Conservation (phyloP, 2,797 vertebrate species). For the Helarctos malayanus region DNA sequence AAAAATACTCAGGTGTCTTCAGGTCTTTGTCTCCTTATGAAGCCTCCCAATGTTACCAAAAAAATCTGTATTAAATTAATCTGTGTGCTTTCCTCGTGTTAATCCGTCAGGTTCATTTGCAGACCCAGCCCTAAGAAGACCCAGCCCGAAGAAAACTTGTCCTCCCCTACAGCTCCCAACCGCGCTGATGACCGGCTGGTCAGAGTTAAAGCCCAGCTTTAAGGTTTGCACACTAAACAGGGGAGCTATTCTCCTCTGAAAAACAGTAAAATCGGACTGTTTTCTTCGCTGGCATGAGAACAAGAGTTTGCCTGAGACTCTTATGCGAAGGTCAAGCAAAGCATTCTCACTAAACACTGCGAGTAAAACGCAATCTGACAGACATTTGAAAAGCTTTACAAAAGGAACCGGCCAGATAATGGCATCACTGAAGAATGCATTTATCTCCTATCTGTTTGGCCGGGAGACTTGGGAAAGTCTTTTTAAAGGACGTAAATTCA, state of each 20-base stretch:
- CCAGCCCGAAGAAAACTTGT: neutral
- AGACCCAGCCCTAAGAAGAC: neutral
- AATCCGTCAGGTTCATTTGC: neutral
- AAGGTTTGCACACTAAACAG: neutral
- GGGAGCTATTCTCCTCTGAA: neutral
- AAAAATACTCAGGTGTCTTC: neutral
- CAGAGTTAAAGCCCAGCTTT: neutral
- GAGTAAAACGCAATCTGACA: constrained; percentile 60
- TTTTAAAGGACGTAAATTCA: neutral
- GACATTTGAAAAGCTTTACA: constrained; percentile 54
- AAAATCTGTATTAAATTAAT: neutral
- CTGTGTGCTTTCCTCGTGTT: neutral
- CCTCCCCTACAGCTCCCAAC: neutral
- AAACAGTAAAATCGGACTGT: constrained; percentile 28
- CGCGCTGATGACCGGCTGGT: neutral
- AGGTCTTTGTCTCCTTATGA: neutral
- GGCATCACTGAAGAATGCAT: constrained; percentile 44
- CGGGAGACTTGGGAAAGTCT: neutral
- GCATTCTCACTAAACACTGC: constrained; percentile 27
- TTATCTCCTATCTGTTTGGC: constrained; percentile 41
- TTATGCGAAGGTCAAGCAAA: constrained; percentile 39
- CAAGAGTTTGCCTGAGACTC: constrained; percentile 47
- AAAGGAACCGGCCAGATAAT: constrained; percentile 12
- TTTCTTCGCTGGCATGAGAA: constrained; percentile 48
- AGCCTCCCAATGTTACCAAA: neutral